A percentile compares a stretch with the other conserved stretches of the same genome.
Conservation (phyloP, 2,888 invertebrate genomes). For the Fragum sueziense region DNA sequence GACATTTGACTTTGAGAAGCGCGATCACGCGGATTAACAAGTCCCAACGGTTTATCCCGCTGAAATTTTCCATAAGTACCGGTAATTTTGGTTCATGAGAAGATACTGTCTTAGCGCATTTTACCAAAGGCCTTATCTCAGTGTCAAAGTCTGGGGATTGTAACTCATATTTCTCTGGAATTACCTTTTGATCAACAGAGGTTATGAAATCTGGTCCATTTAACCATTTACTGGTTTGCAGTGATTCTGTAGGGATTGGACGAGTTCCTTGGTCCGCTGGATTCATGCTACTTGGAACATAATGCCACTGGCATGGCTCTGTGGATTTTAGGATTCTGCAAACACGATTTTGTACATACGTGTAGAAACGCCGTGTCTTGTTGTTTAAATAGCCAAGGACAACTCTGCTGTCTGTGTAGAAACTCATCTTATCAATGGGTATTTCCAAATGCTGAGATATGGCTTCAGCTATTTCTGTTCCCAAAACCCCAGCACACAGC, state of each 20-base stretch:
- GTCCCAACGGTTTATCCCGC: neutral
- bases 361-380: neutral
- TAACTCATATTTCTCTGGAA: neutral
- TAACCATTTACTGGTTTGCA: neutral
- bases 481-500: neutral
- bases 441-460: no score
- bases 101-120: slow-evolving; percentile 8
- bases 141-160: slow-evolving; percentile 26
- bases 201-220: neutral
- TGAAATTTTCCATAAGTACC: slow-evolving; percentile 22
- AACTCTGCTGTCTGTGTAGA: no score
- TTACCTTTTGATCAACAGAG: neutral
- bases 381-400: no score
- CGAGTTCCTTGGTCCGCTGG: neutral
- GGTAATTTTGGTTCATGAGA: neutral
- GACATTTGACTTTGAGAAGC: no score
- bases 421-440: neutral
- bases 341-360: neutral
- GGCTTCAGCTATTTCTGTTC: no score
- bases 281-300: neutral
- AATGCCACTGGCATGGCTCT: slow-evolving; percentile 38
- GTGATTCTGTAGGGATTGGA: neutral
- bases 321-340: slow-evolving; percentile 1
- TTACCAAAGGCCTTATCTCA: slow-evolving; percentile 30
- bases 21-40: neutral